A percentile compares a stretch with the other conserved stretches of the same genome.
Evolutionary conservation across 2,888 invertebrate genomes (phyloP).

Genomic region (Gastrophysa polygoni): DNA sequence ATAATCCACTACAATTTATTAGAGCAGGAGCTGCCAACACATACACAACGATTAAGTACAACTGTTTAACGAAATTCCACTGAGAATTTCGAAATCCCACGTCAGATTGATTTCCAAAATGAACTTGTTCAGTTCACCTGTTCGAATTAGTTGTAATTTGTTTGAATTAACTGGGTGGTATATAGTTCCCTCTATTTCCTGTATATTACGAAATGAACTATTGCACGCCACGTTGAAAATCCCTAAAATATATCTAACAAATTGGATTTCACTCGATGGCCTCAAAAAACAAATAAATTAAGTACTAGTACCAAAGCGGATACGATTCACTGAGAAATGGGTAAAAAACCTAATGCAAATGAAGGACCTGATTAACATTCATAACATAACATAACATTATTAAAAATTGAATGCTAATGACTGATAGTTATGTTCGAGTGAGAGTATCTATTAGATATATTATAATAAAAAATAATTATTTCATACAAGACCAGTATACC

Average conservation of each 20-base stretch:
- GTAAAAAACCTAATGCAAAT: neutral
- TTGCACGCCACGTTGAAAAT: too few relatives aligned
- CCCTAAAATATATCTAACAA: too few relatives aligned
- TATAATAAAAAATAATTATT: conserved; percentile 16
- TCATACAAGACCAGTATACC: neutral
- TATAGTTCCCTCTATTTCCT: neutral
- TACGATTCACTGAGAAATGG: neutral
- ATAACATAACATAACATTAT: too few relatives aligned
- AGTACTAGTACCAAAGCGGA: neutral
- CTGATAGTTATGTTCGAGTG: conserved; percentile 16
- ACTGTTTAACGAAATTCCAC: neutral
- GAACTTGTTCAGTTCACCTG: neutral
- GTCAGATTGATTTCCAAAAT: neutral
- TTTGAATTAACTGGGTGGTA: neutral
- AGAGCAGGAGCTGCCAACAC: neutral
- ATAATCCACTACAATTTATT: conserved; percentile 7
- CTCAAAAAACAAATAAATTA: conserved; percentile 1
- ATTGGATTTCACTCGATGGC: neutral
- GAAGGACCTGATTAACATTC: conserved; percentile 31
- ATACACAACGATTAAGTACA: neutral
- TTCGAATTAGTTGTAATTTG: conserved; percentile 9
- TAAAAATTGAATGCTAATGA: conserved; percentile 35
- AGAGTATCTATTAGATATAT: neutral
- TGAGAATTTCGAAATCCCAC: neutral
- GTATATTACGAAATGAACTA: too few relatives aligned